These are phyloP conservation scores for Planiliza haematocheilus DNA, from an alignment of 2,113 vertebrate genomes.

Conservation along the genomic window DNA sequence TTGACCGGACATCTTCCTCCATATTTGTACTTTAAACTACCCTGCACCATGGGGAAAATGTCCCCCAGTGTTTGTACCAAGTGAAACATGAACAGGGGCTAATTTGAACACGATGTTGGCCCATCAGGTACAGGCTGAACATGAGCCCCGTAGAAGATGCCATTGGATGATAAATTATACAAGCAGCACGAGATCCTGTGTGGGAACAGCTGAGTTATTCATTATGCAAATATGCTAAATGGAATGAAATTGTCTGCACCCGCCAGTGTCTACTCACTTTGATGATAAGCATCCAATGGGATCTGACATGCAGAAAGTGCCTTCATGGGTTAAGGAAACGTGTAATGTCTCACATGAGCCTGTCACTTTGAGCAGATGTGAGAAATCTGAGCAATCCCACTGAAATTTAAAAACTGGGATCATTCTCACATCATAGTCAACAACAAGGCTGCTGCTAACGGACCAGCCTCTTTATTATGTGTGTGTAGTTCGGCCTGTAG, in stretches of 20 bases:
- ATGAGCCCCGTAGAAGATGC: slow-evolving; percentile 48
- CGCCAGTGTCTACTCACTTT: slow-evolving; percentile 33
- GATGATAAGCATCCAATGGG: slow-evolving; percentile 20
- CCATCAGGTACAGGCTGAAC: slow-evolving; percentile 44
- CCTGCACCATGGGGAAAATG: slow-evolving; percentile 3
- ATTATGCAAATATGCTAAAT: slow-evolving; percentile 73
- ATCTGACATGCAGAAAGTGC: slow-evolving; percentile 22
- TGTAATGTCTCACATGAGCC: slow-evolving; percentile 32
- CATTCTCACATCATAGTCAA: not conserved
- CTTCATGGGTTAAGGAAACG: slow-evolving; percentile 35
- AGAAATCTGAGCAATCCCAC: slow-evolving; percentile 3
- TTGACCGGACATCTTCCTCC: not conserved
- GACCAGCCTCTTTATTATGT: not conserved
- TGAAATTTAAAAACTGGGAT: slow-evolving; percentile 9
- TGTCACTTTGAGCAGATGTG: slow-evolving; percentile 6
- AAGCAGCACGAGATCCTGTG: slow-evolving; percentile 39
- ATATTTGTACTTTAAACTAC: slow-evolving; percentile 18
- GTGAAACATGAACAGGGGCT: slow-evolving; percentile 56
- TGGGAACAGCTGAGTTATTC: slow-evolving; percentile 60
- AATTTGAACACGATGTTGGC: slow-evolving; percentile 65
- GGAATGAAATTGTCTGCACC: slow-evolving; percentile 54
- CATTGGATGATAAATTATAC: slow-evolving; percentile 60
- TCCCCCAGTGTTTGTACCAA: slow-evolving; percentile 34
- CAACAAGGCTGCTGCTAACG: not conserved
- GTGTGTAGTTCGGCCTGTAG: not conserved